Conservation (phyloP, 1,140 invertebrate species). For the Oscheius sp. region DNA sequence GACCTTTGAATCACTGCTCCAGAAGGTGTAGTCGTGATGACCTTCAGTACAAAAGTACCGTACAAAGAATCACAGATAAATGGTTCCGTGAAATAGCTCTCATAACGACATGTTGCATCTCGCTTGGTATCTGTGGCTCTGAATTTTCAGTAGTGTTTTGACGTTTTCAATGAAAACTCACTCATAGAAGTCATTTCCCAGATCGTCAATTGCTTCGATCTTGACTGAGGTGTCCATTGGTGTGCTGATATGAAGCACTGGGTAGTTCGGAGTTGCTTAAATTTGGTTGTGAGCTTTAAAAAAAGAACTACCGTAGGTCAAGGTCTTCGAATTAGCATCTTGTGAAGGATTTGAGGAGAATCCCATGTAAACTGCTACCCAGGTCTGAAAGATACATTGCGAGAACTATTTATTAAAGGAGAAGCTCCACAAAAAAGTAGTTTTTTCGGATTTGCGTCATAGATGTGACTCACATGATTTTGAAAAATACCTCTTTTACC, state of each 20-base stretch:
- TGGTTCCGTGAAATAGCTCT: background rate
- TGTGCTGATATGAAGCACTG: background rate
- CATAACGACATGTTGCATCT: background rate
- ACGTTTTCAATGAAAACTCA: background rate
- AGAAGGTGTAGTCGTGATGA: background rate
- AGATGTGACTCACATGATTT: too few relatives aligned
- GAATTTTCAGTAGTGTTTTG: background rate
- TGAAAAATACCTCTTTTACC: too few relatives aligned
- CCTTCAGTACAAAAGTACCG: background rate
- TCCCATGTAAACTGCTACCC: background rate
- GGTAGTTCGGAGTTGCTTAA: background rate
- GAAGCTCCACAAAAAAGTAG: too few relatives aligned
- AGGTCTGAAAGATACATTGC: too few relatives aligned
- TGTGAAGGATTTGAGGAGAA: background rate
- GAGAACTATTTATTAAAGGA: too few relatives aligned
- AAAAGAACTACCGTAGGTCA: background rate
- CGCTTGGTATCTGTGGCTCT: background rate
- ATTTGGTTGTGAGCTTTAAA: background rate
- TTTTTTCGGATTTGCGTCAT: too few relatives aligned
- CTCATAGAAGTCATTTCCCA: background rate
- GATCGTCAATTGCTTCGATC: background rate
- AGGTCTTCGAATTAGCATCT: background rate
- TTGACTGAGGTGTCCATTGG: background rate
- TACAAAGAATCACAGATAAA: conserved; percentile 1
- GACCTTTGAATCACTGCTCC: background rate